Evolutionary conservation across 2,888 invertebrate species (phyloP), one percentile per base, ranked within the genome.

Genomic region (Thereva unica): DNA sequence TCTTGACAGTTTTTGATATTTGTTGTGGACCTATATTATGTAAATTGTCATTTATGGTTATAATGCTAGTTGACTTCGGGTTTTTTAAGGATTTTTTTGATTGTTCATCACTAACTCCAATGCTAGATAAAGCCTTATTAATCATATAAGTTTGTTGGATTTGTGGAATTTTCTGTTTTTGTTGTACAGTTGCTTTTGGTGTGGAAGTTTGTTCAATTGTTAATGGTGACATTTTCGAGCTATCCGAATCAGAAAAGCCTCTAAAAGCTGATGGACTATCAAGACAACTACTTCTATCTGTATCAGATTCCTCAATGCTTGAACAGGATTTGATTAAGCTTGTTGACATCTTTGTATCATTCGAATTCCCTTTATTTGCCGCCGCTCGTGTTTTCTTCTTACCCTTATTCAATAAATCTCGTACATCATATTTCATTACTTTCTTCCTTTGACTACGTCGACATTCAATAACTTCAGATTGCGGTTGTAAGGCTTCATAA

Each of bases 361-460:
- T 55, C 7, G 56, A 41, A 49, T 56, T 56, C 23, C 55, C 79
- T 12, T 79, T 78, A 41, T 79, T 74, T 1, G 79, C 78, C 67
- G 79, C 79, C 37, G 78, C 78, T 69, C 79, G 79, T 59, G 79
- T 79, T 71, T 79, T 79, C 68, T 77, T 77, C 10, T 73, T 74
- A 5, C 79, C 76, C 69, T 78, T 79, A 53, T 78, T 78, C 5
- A 80, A 70, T 64, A 80, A 73, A 67, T 80, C 79, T 0, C 76
- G 73, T 1, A 80, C 79, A 70, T 80, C 80, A 63, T 80, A 80
- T 71, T 80, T 80, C 2, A 76, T 75, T n/a, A 78, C 72, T 72
- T 79, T 79, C 65, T 80, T 80, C 8, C 80, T 77, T 2, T 79
- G 77, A 71, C 80, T 80, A 12, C 80, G 76, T 1, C 80, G 74